Conservation (phyloP, 2,888 invertebrate genomes). For the Nebria salina region DNA sequence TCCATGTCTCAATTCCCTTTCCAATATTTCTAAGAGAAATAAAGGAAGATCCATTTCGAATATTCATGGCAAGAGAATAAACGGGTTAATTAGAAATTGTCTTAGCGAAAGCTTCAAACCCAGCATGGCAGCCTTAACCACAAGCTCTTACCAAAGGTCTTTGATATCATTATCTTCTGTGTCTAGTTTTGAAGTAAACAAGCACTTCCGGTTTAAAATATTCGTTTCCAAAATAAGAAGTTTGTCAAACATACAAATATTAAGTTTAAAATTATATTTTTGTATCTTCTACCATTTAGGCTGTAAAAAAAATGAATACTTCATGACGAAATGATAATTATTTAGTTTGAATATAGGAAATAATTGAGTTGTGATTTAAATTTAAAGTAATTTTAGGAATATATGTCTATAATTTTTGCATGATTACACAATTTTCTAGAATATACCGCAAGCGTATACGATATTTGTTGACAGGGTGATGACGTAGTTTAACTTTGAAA, state of each 20-base stretch:
- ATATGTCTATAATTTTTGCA: too few relatives aligned
- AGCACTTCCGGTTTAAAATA: too few relatives aligned
- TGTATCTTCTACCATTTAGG: too few relatives aligned
- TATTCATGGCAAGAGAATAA: background rate
- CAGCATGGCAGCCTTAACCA: background rate
- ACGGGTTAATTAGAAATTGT: background rate
- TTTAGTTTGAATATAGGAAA: too few relatives aligned
- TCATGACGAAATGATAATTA: too few relatives aligned
- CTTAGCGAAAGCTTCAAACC: background rate
- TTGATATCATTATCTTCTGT: background rate
- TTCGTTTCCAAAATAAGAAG: too few relatives aligned
- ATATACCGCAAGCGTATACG: background rate
- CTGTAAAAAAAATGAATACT: background rate
- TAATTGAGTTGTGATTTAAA: too few relatives aligned
- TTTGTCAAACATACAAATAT: too few relatives aligned
- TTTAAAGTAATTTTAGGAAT: too few relatives aligned
- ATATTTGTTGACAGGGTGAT: slow-evolving; percentile 26
- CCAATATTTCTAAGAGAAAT: background rate
- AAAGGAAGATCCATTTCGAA: background rate
- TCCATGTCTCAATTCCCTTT: too few relatives aligned
- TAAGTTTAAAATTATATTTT: too few relatives aligned
- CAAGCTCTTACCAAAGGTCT: background rate
- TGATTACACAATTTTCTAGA: too few relatives aligned
- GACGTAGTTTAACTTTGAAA: slow-evolving; percentile 41
- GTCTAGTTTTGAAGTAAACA: background rate